Conservation (phyloP, 2,113 vertebrate species). For the Cavia porcellus region DNA sequence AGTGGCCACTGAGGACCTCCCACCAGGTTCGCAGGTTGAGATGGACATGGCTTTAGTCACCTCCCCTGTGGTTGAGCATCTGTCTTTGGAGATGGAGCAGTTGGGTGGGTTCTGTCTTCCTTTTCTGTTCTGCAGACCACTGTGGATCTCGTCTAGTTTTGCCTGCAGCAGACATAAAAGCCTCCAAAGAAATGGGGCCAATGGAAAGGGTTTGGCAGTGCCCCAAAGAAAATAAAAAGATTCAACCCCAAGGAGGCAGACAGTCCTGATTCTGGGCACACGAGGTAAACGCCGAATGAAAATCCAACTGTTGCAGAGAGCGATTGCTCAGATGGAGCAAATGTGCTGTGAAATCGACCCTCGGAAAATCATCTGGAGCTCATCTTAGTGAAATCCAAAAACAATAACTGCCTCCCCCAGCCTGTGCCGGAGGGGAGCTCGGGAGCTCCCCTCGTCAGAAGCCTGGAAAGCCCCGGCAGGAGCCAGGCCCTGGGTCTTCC, state of each 20-base stretch:
- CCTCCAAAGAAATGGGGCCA: slow-evolving; percentile 52
- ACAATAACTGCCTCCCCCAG: slow-evolving; percentile 66
- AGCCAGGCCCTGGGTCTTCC: slow-evolving; percentile 41
- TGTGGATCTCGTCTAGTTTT: slow-evolving; percentile 32
- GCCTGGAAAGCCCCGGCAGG: slow-evolving; percentile 70
- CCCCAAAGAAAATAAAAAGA: slow-evolving; percentile 76
- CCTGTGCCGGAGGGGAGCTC: slow-evolving; percentile 53
- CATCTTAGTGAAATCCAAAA: slow-evolving; percentile 79
- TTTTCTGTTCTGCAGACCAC: background rate
- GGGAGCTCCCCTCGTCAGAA: slow-evolving; percentile 45
- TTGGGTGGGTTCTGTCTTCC: background rate
- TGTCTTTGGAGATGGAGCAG: background rate
- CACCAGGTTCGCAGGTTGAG: background rate
- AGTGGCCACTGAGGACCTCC: background rate
- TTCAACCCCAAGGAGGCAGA: slow-evolving; percentile 75
- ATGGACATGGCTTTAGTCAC: background rate
- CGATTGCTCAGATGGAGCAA: slow-evolving; percentile 78
- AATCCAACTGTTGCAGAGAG: slow-evolving; percentile 70
- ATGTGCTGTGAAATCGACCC: slow-evolving; percentile 73
- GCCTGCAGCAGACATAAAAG: slow-evolving; percentile 56
- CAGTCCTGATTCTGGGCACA: slow-evolving; percentile 59
- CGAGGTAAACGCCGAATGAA: slow-evolving; percentile 67
- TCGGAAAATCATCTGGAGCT: slow-evolving; percentile 80
- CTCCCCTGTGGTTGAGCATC: background rate
- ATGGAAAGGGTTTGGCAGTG: slow-evolving; percentile 68